Conservation (phyloP, 2,113 vertebrate species). For the Orcinus orca region DNA sequence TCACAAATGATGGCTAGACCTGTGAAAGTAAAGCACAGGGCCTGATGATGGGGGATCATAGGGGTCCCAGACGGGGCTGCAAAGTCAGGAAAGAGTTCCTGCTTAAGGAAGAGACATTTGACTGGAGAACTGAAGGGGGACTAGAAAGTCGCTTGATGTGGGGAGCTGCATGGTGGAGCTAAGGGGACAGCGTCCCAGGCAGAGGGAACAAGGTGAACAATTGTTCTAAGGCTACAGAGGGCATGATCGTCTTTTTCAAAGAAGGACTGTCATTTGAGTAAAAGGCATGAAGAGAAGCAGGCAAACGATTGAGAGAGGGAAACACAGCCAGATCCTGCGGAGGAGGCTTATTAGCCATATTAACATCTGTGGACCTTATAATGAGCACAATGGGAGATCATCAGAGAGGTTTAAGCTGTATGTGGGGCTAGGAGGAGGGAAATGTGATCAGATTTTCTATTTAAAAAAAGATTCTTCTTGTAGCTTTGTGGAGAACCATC, state of each 20-base stretch:
- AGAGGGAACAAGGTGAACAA: neutral
- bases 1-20: neutral
- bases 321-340: too few relatives aligned
- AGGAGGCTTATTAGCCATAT: neutral
- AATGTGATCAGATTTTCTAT: neutral
- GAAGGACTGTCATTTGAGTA: neutral
- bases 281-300: neutral
- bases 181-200: neutral
- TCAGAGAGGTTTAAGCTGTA: neutral
- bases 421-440: neutral
- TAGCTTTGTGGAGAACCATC: neutral
- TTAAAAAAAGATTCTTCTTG: neutral
- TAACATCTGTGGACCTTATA: neutral
- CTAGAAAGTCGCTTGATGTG: neutral
- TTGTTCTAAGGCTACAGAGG: neutral
- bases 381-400: neutral
- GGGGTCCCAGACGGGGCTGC: neutral
- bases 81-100: neutral
- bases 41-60: neutral
- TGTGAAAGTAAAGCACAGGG: neutral
- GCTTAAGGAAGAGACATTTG: neutral
- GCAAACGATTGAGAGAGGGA: neutral
- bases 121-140: neutral
- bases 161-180: neutral
- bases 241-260: neutral